Percentiles rank a stretch among this genome's conserved stretches.
Evolutionary conservation across 23 tunicate species (phyloP).

Genomic region (Clavelina lepadiformis): DNA sequence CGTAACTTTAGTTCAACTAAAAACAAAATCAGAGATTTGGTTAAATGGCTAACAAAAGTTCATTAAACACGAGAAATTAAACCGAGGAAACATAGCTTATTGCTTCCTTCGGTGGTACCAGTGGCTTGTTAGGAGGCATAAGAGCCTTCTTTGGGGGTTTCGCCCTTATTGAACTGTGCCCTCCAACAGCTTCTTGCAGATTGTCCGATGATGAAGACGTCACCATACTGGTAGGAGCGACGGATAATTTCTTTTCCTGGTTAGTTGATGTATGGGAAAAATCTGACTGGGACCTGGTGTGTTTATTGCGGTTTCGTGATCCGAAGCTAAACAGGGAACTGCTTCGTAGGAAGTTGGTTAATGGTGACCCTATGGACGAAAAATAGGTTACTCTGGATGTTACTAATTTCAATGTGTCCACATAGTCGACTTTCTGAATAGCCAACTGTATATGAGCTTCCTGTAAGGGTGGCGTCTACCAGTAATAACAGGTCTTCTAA

Average conservation of each 20-base stretch:
- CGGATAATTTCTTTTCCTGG: conserved; percentile 14
- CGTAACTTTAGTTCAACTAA: too few species aligned
- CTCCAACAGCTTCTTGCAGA: background rate
- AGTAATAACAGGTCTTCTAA: too few species aligned
- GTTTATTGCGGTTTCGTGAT: conserved; percentile 9
- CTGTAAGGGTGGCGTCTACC: too few species aligned
- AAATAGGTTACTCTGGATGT: background rate
- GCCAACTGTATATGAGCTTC: too few species aligned
- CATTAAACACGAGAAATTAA: conserved; percentile 3
- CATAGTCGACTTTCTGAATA: too few species aligned
- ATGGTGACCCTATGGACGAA: conserved; percentile 32
- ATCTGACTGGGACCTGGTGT: conserved; percentile 57
- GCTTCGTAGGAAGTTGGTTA: conserved; percentile 32
- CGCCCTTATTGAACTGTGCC: too few species aligned
- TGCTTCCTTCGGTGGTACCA: conserved; percentile 55
- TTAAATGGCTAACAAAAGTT: background rate
- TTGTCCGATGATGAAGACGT: conserved; percentile 14
- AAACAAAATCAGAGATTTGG: background rate
- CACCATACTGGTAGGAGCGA: background rate
- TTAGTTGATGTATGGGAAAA: conserved; percentile 42
- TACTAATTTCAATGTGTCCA: too few species aligned
- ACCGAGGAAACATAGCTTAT: conserved; percentile 62
- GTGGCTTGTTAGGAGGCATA: conserved; percentile 19
- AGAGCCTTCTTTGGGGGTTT: conserved; percentile 13
- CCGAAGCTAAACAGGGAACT: conserved; percentile 35